These are phyloP conservation scores for Pseudochirops cupreus DNA, from an alignment of 2,797 vertebrate genomes.

Conservation along the genomic window DNA sequence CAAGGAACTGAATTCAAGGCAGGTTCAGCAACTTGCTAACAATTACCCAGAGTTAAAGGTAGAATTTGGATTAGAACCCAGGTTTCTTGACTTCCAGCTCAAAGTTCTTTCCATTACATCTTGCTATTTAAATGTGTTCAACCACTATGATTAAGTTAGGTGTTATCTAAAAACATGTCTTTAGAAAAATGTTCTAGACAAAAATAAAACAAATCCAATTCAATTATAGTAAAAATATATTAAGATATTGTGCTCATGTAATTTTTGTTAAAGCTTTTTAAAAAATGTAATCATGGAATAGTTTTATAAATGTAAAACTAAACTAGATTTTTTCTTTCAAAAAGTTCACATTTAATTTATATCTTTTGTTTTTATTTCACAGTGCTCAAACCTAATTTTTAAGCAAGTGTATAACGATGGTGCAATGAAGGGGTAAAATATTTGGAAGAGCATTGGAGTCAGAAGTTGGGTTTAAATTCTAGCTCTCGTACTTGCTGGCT, in stretches of 20 bases:
- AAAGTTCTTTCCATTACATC: not conserved
- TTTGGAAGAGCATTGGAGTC: not conserved
- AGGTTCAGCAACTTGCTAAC: not conserved
- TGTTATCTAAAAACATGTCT: not conserved
- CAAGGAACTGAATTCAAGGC: not conserved
- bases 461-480: rapidly evolving
- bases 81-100: not conserved
- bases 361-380: not conserved
- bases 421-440: not conserved
- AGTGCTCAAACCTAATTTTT: not conserved
- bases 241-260: not conserved
- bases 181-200: not conserved
- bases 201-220: not conserved
- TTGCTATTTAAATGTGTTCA: not conserved
- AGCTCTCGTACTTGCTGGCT: constrained; percentile 9
- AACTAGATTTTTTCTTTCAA: not conserved
- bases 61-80: not conserved
- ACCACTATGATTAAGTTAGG: not conserved
- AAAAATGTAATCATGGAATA: not conserved
- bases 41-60: not conserved
- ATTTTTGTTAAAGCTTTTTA: not conserved
- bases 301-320: not conserved
- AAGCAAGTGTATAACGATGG: not conserved
- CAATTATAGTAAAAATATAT: not conserved
- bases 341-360: not conserved